Evolutionary conservation across 1,140 invertebrate genomes (phyloP), one percentile per base, ranked within the genome.

Genomic region (Manduca sexta): DNA sequence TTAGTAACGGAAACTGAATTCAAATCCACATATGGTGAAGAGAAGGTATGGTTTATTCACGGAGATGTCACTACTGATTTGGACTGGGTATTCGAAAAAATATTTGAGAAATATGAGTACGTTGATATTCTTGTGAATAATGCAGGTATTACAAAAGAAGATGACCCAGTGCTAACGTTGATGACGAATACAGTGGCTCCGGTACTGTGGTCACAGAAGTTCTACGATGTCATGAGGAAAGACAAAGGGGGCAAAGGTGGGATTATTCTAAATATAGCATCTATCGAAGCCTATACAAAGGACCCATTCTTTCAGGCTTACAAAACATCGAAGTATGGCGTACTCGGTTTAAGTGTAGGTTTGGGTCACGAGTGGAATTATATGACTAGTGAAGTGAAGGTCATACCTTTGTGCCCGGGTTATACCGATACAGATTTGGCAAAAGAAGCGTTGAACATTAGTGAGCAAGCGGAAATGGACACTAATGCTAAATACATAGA

Each of bases 101-200:
- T 37, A 86, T 30, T 33, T 14, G 11, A 16, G 1, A 15, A 2
- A 17, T 44, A 33, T 44, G 30, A 15, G 33, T 6, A 3, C 17
- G 14, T 44, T 8, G 42, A 44, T 15, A 17, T 44, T 17, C 30
- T 48, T 10, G 37, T 48, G 4, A 48, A 48, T 8, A 14, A 38
- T 38, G 35, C 35, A 10, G 35, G 35, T 15, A 16, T 38, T 38
- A 15, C 15, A 12, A 8, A 38, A 5, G 35, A 38, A 15, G 3
- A 7, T 38, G 14, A 10, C 16, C 35, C 35, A 3, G 14, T 14
- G 16, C 0, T 6, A 1, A 14, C 35, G 14, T 14, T 38, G 2
- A 14, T 14, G 3, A 15, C 35, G 15, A 38, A 38, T 15, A 3
- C 3, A 2, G 4, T 38, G 10, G 35, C 35, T 1, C n/a, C 16